Conservation (phyloP, 2,113 vertebrate genomes). For the Albula glossodonta region DNA sequence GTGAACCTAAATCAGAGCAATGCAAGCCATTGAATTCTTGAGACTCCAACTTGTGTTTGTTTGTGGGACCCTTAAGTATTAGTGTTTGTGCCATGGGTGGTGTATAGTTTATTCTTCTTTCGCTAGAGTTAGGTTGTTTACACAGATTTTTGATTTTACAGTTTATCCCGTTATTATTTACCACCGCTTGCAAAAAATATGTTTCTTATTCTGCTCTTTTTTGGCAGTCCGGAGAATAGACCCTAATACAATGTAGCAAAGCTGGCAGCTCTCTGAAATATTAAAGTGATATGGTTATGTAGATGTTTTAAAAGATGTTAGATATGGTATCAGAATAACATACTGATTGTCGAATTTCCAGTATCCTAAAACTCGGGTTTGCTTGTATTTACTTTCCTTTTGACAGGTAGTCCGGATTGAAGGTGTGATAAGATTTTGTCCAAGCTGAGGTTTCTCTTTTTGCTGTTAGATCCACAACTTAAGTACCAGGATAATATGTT, state of each 20-base stretch:
- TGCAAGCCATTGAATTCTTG: background rate
- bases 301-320: background rate
- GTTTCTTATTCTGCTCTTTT: background rate
- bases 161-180: no score
- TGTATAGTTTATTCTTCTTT: no score
- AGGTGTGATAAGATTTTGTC: constrained; percentile 17
- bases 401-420: background rate
- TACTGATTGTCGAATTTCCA: no score
- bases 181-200: no score
- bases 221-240: background rate
- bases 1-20: background rate
- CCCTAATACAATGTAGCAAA: background rate
- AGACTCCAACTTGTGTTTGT: background rate
- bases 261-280: background rate
- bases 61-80: background rate
- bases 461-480: constrained; percentile 6
- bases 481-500: background rate
- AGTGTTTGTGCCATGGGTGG: background rate
- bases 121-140: no score
- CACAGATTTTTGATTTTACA: no score
- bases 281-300: background rate
- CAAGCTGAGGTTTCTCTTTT: background rate
- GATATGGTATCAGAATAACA: background rate
- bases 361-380: background rate
- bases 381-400: background rate